Conservation (phyloP, 1,140 invertebrate species). For the Aphelinus atriplicis region DNA sequence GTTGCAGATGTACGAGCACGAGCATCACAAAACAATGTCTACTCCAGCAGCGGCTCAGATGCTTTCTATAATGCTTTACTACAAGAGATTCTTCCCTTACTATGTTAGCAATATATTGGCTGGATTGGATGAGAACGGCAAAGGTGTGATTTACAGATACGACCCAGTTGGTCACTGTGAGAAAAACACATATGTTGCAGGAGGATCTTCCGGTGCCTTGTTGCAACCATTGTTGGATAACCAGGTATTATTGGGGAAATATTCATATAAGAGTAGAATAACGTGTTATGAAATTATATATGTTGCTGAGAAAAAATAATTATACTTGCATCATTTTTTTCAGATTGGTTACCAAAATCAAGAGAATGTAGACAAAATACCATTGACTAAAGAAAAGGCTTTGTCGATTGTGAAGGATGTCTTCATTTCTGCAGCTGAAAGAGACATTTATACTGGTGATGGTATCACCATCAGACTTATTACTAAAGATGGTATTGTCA, state of each 20-base stretch:
- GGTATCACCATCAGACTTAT: constrained; percentile 88
- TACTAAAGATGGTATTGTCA: constrained; percentile 86
- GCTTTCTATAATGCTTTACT: constrained; percentile 95
- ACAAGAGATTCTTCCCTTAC: constrained; percentile 98
- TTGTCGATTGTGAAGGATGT: constrained; percentile 90
- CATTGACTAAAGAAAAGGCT: constrained; percentile 82
- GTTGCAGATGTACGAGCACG: constrained; percentile 91
- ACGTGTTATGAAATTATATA: too few relatives aligned
- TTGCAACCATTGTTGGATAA: constrained; percentile 89
- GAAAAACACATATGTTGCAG: constrained; percentile 79
- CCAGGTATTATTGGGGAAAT: constrained; percentile 66
- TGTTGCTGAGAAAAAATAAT: constrained; percentile 5
- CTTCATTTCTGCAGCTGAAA: constrained; percentile 95
- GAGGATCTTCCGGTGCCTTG: constrained; percentile 83
- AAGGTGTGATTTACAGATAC: constrained; percentile 94
- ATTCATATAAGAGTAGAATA: too few relatives aligned
- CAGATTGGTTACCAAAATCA: constrained; percentile 89
- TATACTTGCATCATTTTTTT: constrained; percentile 39
- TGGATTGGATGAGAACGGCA: constrained; percentile 87
- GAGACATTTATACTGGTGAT: constrained; percentile 98
- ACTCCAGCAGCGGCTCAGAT: constrained; percentile 94
- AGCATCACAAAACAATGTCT: constrained; percentile 93
- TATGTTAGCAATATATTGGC: constrained; percentile 96
- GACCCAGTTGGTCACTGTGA: constrained; percentile 97
- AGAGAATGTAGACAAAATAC: constrained; percentile 69